These are phyloP conservation scores for Merops nubicus DNA, from an alignment of 2,113 vertebrate genomes.

Conservation along the genomic window DNA sequence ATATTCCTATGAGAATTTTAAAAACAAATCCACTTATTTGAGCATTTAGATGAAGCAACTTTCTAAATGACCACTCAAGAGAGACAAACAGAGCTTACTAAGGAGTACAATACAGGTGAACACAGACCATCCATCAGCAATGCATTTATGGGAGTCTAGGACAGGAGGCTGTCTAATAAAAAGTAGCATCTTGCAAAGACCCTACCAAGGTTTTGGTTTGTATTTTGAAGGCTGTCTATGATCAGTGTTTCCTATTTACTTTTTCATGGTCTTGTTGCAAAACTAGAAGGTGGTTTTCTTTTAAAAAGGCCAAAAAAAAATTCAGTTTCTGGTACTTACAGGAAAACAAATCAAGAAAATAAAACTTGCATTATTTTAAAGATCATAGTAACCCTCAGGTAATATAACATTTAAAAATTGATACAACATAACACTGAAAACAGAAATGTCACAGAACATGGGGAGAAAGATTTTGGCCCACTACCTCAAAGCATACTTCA, in stretches of 20 bases:
- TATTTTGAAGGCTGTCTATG: neutral
- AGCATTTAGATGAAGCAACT: neutral
- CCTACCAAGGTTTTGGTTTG: neutral
- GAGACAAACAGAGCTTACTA: neutral
- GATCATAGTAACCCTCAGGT: neutral
- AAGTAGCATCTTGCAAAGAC: neutral
- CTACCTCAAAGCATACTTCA: neutral
- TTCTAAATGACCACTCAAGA: neutral
- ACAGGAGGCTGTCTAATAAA: neutral
- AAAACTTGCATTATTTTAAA: neutral
- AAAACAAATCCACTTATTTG: neutral
- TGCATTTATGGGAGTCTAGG: fast-evolving
- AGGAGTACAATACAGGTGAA: neutral
- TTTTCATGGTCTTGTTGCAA: neutral
- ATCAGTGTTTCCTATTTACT: neutral
- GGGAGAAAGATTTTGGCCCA: neutral
- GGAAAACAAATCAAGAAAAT: neutral
- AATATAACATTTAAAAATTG: neutral
- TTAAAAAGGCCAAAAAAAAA: neutral
- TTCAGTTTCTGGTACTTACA: neutral
- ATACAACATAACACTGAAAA: neutral
- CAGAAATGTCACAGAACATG: neutral
- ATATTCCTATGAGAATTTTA: neutral
- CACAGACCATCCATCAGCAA: neutral
- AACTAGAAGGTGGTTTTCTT: neutral